Conservation (phyloP, 2,797 vertebrate species). For the Gephyroberyx darwinii region DNA sequence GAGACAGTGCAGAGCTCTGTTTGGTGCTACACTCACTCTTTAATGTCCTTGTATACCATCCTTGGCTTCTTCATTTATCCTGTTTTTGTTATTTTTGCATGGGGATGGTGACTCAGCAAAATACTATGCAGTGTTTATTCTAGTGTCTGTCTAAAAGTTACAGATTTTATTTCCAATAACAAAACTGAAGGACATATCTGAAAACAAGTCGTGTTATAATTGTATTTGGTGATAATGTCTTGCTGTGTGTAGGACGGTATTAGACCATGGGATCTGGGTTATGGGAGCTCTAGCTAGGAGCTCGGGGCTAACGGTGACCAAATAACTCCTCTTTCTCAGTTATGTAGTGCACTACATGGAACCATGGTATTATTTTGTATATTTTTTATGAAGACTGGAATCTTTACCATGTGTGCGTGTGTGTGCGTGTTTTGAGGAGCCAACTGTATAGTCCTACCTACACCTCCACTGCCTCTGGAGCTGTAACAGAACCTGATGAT, state of each 20-base stretch:
- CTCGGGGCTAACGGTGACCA: constrained; percentile 16
- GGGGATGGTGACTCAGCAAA: constrained; percentile 41
- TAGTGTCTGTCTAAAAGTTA: constrained; percentile 38
- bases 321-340: constrained; percentile 7
- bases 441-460: constrained; percentile 19
- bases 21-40: constrained; percentile 52
- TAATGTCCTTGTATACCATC: constrained; percentile 23
- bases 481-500: constrained; percentile 43
- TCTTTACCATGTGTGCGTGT: constrained; percentile 33
- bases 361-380: constrained; percentile 43
- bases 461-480: constrained; percentile 39
- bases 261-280: constrained; percentile 31
- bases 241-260: constrained; percentile 30
- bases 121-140: constrained; percentile 38
- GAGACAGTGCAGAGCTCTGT: constrained; percentile 16
- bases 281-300: not conserved
- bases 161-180: constrained; percentile 31
- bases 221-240: constrained; percentile 9
- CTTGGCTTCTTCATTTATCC: constrained; percentile 26
- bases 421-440: constrained; percentile 8
- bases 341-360: constrained; percentile 44
- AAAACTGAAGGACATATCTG: constrained; percentile 58
- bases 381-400: constrained; percentile 79
- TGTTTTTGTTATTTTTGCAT: constrained; percentile 48
- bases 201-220: constrained; percentile 20